Base-by-base conservation (phyloP, 2,797 vertebrate species). In the Parambassis ranga region DNA sequence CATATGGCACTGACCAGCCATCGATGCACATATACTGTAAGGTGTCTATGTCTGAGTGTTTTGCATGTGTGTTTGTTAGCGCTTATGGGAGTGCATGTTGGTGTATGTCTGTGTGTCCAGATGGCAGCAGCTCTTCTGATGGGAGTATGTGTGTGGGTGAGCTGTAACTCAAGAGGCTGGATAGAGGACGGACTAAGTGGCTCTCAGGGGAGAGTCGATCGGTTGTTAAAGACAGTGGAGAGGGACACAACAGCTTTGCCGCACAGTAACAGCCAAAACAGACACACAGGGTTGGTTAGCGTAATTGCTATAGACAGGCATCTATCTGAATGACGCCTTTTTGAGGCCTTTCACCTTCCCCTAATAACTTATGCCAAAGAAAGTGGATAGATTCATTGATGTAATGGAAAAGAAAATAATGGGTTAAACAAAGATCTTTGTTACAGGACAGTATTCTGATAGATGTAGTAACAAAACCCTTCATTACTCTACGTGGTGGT, bases 181-280 rank as follows among this genome's bases (percentile, higher is more conserved):
- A 79, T 82, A 65, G 84, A 86, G 86, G 82, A 86, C 73, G 68
- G 73, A 80, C 81, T 87, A 90, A 91, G 87, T 90, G 89, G 80
- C 79, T 88, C 85, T 87, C 87, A 53, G 65, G 87, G 86, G 87
- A 84, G 75, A 83, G 79, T 69, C 74, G 79, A 85, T 87, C 49
- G 51, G 71, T 85, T 82, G 83, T 87, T 89, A 84, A 87, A 90
- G 83, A 82, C 84, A 84, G 84, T 65, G 72, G 67, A 88, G 76
- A 78, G 77, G 82, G 83, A 85, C 81, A 78, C 71, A 83, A 78
- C 84, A 75, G 82, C 65, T 67, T 60, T 36, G 22, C 66, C 15
- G 10, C 60, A 65, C 31, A 15, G 69, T 66, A 68, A 84, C 76
- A 71, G 64, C 68, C 75, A 82, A 77, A 84, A 72, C 75, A 80